These are phyloP conservation scores for Mizuhopecten yessoensis DNA, from an alignment of 1,140 invertebrate genomes.

Conservation along the genomic window DNA sequence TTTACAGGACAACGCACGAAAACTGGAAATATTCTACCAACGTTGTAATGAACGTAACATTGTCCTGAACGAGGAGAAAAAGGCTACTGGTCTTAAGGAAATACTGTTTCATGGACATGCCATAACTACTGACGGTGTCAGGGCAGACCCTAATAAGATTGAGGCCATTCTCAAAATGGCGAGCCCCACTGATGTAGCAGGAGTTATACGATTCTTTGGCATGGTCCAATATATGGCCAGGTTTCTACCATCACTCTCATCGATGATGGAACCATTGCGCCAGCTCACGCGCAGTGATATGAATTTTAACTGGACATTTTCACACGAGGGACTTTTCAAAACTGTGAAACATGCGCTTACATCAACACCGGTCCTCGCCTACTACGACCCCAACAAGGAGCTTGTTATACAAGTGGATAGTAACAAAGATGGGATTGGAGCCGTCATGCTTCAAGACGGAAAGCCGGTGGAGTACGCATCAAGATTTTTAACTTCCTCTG, in stretches of 20 bases:
- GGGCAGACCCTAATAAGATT: constrained; percentile 73
- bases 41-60: no score
- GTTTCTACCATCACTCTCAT: constrained; percentile 58
- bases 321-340: background rate
- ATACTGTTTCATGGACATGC: constrained; percentile 73
- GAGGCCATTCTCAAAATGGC: constrained; percentile 71
- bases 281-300: constrained; percentile 40
- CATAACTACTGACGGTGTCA: constrained; percentile 65
- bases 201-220: constrained; percentile 70
- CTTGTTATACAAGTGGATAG: constrained; percentile 70
- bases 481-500: constrained; percentile 79
- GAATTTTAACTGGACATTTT: constrained; percentile 16
- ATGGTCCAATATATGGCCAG: constrained; percentile 61
- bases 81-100: constrained; percentile 53
- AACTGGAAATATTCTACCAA: no score
- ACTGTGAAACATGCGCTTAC: constrained; percentile 58
- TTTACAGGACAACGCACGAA: background rate
- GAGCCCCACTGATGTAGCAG: constrained; percentile 65
- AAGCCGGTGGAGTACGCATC: constrained; percentile 83
- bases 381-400: constrained; percentile 67
- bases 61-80: constrained; percentile 61
- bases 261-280: constrained; percentile 41
- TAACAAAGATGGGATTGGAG: constrained; percentile 79
- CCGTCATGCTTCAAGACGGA: constrained; percentile 83
- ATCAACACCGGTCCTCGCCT: constrained; percentile 77